phyloP scores from a whole-genome alignment of 2,888 invertebrate species.

The Baccha elongata region DNA sequence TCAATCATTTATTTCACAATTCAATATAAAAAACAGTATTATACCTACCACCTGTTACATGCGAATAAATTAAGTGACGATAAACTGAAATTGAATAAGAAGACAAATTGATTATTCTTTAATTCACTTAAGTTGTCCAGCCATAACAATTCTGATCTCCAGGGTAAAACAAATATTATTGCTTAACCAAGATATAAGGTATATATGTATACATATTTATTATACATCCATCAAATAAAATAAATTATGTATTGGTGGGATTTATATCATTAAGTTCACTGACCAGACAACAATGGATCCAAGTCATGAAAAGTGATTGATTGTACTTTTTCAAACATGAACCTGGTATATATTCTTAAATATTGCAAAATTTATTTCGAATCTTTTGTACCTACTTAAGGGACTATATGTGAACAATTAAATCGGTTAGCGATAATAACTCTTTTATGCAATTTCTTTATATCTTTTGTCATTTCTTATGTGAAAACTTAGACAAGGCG shows the following conservation, averaged over 20 bases:
- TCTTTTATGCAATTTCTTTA: too few species aligned
- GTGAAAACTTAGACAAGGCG: too few species aligned
- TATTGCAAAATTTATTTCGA: too few species aligned
- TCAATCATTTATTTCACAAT: too few species aligned
- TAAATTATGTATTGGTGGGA: slow-evolving; percentile 5
- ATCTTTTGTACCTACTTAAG: too few species aligned
- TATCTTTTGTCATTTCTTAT: too few species aligned
- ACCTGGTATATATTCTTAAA: too few species aligned
- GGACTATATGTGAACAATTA: too few species aligned
- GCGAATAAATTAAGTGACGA: slow-evolving; percentile 4
- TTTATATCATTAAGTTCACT: background rate
- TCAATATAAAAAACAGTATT: too few species aligned
- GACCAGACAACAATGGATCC: background rate
- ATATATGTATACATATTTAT: background rate
- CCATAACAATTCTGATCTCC: too few species aligned
- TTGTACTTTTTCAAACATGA: too few species aligned
- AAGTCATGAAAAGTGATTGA: background rate
- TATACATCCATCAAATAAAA: background rate
- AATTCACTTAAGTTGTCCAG: background rate
- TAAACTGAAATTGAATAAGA: background rate
- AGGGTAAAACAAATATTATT: background rate
- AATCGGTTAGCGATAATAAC: too few species aligned
- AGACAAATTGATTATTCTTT: slow-evolving; percentile 18
- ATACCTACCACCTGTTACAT: background rate
- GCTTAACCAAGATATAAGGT: background rate